Conservation (phyloP, 2,113 vertebrate species). For the Nothobranchius kuhntae region DNA sequence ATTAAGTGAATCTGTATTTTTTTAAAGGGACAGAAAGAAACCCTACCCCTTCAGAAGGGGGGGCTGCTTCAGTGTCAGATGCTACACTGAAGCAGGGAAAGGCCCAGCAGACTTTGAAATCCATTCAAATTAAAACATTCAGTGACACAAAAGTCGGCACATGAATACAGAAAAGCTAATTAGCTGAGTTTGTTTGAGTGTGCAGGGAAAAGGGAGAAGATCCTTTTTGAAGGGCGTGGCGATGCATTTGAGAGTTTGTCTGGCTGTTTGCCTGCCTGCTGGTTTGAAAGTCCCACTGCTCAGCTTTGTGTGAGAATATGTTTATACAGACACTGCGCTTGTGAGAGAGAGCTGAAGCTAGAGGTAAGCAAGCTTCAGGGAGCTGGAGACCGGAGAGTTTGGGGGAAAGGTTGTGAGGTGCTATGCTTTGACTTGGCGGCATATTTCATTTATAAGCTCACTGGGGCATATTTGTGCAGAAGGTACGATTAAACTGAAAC, state of each 20-base stretch:
- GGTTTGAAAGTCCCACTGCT: constrained; percentile 32
- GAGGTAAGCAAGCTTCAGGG: constrained; percentile 39
- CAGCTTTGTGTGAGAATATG: constrained; percentile 13
- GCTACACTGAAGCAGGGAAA: constrained; percentile 20
- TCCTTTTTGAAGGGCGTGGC: constrained; percentile 5
- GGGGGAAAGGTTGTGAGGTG: constrained; percentile 57
- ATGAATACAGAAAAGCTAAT: constrained; percentile 49
- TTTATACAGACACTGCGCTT: constrained; percentile 8
- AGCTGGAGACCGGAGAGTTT: constrained; percentile 55
- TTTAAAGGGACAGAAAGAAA: background rate
- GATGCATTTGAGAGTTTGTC: constrained; percentile 43
- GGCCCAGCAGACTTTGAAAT: constrained; percentile 33
- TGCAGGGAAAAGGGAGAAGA: constrained; percentile 8
- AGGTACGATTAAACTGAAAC: constrained; percentile 60
- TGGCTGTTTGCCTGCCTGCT: constrained; percentile 38
- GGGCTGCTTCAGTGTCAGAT: constrained; percentile 30
- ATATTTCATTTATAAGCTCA: constrained; percentile 69
- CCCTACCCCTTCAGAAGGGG: background rate
- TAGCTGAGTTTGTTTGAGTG: constrained; percentile 31
- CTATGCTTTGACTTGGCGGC: constrained; percentile 60
- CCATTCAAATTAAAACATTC: constrained; percentile 56
- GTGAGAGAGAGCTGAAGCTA: constrained; percentile 18
- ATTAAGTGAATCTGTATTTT: too few relatives aligned
- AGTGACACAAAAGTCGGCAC: constrained; percentile 23
- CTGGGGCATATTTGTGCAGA: constrained; percentile 57